Percentiles rank a stretch among this genome's conserved stretches.
Conservation (phyloP, 2,888 invertebrate species). For the Ferdinandea cuprea region DNA sequence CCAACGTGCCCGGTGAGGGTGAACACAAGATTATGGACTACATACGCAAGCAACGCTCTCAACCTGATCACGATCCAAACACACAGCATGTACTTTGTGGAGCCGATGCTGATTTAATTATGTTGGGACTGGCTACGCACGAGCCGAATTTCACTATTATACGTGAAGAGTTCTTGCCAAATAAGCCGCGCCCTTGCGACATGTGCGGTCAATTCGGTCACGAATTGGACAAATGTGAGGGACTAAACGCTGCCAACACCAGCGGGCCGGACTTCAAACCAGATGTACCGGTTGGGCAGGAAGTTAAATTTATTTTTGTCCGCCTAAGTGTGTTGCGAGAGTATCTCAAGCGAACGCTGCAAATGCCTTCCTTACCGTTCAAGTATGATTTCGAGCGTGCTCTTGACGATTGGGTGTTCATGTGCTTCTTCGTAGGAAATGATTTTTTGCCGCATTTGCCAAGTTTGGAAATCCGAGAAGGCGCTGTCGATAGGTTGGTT, state of each 20-base stretch:
- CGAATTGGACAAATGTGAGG: constrained; percentile 96
- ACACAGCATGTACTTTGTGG: constrained; percentile 99
- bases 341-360: constrained; percentile 94
- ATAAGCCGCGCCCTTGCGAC: constrained; percentile 97
- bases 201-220: constrained; percentile 96
- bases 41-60: constrained; percentile 96
- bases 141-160: constrained; percentile 99
- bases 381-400: constrained; percentile 96
- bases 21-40: constrained; percentile 99
- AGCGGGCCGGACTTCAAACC: constrained; percentile 81
- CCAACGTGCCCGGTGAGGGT: constrained; percentile 98
- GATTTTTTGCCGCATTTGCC: constrained; percentile 99
- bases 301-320: constrained; percentile 95
- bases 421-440: constrained; percentile 99
- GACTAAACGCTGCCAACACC: constrained; percentile 86
- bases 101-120: constrained; percentile 98
- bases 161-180: constrained; percentile 98
- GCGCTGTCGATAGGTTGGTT: constrained; percentile 97
- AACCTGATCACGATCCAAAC: constrained; percentile 98
- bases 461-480: constrained; percentile 98
- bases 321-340: constrained; percentile 96
- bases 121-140: constrained; percentile 99
- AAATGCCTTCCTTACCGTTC: constrained; percentile 97
- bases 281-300: constrained; percentile 87
- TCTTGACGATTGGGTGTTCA: constrained; percentile 98